Percentiles rank a stretch among this genome's conserved stretches.
phyloP scores from a whole-genome alignment of 2,113 vertebrate genomes.

The Marmota flaviventris region DNA sequence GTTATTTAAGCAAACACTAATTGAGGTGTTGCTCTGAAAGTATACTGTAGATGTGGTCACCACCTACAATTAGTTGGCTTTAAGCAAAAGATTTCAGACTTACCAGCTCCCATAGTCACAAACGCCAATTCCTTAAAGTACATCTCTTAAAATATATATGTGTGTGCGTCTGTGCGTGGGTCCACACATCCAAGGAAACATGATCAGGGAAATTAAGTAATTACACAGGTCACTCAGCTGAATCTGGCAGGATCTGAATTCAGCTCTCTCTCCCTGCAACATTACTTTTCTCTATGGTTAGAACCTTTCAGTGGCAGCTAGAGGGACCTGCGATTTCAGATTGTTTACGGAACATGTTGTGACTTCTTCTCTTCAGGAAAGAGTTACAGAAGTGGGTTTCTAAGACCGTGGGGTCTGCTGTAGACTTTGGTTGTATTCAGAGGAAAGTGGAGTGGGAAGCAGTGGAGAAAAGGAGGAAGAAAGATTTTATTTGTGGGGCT shows the following conservation, averaged over 20 bases:
- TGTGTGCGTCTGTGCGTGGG: not conserved
- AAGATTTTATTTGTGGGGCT: not conserved
- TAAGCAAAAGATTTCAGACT: slow-evolving; percentile 35
- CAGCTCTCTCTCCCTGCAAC: not conserved
- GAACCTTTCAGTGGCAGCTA: not conserved
- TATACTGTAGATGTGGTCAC: not conserved
- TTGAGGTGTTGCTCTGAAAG: not conserved
- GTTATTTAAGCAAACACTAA: not conserved
- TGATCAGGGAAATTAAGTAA: not conserved
- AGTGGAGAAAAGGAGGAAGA: not conserved
- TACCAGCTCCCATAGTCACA: not conserved
- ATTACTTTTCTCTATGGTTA: not conserved
- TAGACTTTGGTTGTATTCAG: not conserved
- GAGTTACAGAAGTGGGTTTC: not conserved
- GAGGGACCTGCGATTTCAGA: not conserved
- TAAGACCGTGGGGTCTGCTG: not conserved
- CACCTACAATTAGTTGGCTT: not conserved
- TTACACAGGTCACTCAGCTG: not conserved
- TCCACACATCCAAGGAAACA: not conserved
- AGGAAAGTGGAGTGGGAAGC: not conserved
- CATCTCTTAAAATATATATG: not conserved
- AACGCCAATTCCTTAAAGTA: not conserved
- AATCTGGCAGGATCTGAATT: not conserved
- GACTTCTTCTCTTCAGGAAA: not conserved
- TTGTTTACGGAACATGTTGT: not conserved